Evolutionary conservation across 1,140 invertebrate genomes (phyloP).

Genomic region (Araneus ventricosus): DNA sequence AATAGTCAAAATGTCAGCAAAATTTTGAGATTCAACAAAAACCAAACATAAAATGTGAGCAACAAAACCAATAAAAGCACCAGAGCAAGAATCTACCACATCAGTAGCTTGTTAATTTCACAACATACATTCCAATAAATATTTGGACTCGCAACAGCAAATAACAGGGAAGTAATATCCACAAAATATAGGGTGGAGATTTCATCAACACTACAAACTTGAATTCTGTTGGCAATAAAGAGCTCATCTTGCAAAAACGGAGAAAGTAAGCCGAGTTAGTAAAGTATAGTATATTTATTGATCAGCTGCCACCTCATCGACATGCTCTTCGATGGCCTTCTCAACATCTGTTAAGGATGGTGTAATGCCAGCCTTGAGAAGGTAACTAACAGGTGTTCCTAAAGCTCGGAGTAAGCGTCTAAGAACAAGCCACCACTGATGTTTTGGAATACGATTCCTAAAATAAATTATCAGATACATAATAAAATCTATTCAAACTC

Average conservation of each 20-base stretch:
- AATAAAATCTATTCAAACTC: not conserved
- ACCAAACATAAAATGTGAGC: not conserved
- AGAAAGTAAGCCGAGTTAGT: not conserved
- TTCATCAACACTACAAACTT: not conserved
- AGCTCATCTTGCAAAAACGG: not conserved
- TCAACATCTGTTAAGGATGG: conserved; percentile 71
- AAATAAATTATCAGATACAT: conserved; percentile 49
- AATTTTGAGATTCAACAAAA: not conserved
- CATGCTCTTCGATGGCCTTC: conserved; percentile 69
- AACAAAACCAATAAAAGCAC: not conserved
- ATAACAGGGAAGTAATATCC: not conserved
- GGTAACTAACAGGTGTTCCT: conserved; percentile 74
- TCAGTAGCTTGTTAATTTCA: not conserved
- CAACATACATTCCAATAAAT: not conserved
- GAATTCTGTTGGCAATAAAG: not conserved
- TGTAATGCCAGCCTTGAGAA: conserved; percentile 72
- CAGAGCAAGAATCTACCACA: not conserved
- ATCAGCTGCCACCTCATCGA: conserved; percentile 72
- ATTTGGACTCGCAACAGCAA: not conserved
- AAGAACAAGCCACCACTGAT: conserved; percentile 77
- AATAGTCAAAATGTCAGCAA: not conserved
- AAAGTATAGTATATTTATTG: not conserved
- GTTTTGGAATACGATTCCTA: conserved; percentile 76
- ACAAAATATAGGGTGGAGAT: not conserved
- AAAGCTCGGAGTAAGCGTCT: conserved; percentile 73